Evolutionary conservation across 2,888 invertebrate genomes (phyloP), one percentile per base, ranked within the genome.

Genomic region (Steinernema carpocapsae): DNA sequence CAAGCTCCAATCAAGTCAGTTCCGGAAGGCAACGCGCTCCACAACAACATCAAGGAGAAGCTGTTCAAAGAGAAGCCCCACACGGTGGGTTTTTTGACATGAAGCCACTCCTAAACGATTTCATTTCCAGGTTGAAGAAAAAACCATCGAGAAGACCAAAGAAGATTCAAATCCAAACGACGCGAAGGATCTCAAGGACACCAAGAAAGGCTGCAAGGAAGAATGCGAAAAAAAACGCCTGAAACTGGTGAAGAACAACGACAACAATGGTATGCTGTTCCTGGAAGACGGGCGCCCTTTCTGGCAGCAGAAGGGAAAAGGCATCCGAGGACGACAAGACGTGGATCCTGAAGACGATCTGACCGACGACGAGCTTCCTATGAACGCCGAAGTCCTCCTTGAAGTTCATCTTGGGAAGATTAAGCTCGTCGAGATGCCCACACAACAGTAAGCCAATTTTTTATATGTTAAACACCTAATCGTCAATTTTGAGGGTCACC

Each of bases 301-400:
- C 59, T 76, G 76, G 76, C 76, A 77, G 48, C 74, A 76, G 70
- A 17, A 19, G 17, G 17, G 48, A 3, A 48, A 48, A 14, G 48
- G 48, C 2, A 48, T 48, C 19, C 48, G 3, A 7, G 48, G 48
- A 17, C 4, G 17, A 3, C 3, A 19, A 3, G 48, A 48, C 7
- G 48, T 3, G 3, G 48, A 7, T 48, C 2, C 2, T 14, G 48
- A 17, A 12, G 74, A 70, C 19, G 76, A 73, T 6, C 52, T 64
- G 24, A 76, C 76, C 7, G 77, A 77, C 37, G 74, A 74, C 42
- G 74, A 77, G 24, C 74, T 77, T 1, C 79, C 77, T 12, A 71
- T 79, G 72, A 77, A 79, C 72, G 78, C 78, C 46, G 79, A 78
- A 1, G 70, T 79, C 19, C 32, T 79, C 6, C 19, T 75, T 12